These are phyloP conservation scores for Reticulitermes lucifugus DNA, from an alignment of 2,888 invertebrate species.

Conservation along the genomic window DNA sequence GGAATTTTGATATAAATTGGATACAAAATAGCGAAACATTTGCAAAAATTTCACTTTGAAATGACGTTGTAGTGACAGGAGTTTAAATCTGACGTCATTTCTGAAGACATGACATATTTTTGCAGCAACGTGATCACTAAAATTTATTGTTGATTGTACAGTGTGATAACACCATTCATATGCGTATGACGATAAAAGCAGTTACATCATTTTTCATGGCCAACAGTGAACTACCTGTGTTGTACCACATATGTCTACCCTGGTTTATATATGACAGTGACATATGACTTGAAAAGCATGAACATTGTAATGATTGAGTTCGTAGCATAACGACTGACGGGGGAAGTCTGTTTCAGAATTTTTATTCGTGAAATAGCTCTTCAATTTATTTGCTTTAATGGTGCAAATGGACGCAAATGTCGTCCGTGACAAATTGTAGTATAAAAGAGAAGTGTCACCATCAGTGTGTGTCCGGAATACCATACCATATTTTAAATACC, in stretches of 20 bases:
- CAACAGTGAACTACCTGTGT: background rate
- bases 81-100: too few relatives aligned
- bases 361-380: background rate
- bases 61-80: too few relatives aligned
- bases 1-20: too few relatives aligned
- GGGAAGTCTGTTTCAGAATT: background rate
- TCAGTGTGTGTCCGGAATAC: background rate
- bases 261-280: background rate
- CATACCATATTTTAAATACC: too few relatives aligned
- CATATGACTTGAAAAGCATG: slow-evolving; percentile 5
- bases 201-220: slow-evolving; percentile 21
- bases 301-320: background rate
- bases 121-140: background rate
- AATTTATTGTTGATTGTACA: slow-evolving; percentile 6
- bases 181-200: background rate
- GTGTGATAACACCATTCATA: background rate
- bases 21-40: too few relatives aligned
- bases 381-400: background rate
- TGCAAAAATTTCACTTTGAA: too few relatives aligned
- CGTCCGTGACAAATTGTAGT: background rate
- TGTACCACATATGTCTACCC: background rate
- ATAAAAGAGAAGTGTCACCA: background rate
- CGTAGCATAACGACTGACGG: background rate
- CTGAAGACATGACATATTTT: background rate
- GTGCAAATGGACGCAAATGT: background rate